Evolutionary conservation across 35 echinoderm and acorn worm genomes (phyloP), one percentile per base, ranked within the genome.

Genomic region (Eucidaris tribuloides): DNA sequence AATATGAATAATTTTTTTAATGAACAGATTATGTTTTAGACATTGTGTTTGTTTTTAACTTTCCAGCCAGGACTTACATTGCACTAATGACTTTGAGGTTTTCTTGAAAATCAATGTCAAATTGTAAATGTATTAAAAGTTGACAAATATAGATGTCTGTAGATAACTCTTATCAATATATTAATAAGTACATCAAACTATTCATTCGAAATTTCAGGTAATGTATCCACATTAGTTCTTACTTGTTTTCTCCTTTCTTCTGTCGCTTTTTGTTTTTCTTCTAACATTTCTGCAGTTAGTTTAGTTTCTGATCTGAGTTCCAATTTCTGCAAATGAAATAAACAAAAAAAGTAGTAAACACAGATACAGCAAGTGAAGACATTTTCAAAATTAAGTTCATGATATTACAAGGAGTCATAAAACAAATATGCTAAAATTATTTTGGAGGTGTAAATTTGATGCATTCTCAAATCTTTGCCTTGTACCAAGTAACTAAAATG

Each of bases 181-280:
- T 20, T 23, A n/a, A 2, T 18, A 70, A 25, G 33, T 3, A 19
- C 64, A 23, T 1, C 17, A 1, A 24, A 34, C 33, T n/a, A 23
- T 0, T 24, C 3, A 23, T 32, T n/a, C 20, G 20, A 15, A 19
- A 70, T 70, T 46, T 18, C 31, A 19, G 31, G 5, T 19, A 46
- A 45, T 81, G 3, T 17, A 30, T n/a, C 2, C 62, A 70, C 30
- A 72, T 19, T 76, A 20, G 9, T 34, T 25, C 19, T 58, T 84
- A 93, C 91, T 86, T 93, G 62, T 66, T 56, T 62, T 68, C 91
- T 88, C 45, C 92, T 90, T 40, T 89, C 87, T 78, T 85, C 87
- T 46, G 82, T 42, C 11, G 81, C 25, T 76, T 42, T 80, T 42
- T 76, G 83, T 78, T 81, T 80, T 45, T 90, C 77, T 29, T 81